Evolutionary conservation across 2,113 vertebrate species (phyloP), one percentile per base, ranked within the genome.

Genomic region (Oreochromis niloticus): DNA sequence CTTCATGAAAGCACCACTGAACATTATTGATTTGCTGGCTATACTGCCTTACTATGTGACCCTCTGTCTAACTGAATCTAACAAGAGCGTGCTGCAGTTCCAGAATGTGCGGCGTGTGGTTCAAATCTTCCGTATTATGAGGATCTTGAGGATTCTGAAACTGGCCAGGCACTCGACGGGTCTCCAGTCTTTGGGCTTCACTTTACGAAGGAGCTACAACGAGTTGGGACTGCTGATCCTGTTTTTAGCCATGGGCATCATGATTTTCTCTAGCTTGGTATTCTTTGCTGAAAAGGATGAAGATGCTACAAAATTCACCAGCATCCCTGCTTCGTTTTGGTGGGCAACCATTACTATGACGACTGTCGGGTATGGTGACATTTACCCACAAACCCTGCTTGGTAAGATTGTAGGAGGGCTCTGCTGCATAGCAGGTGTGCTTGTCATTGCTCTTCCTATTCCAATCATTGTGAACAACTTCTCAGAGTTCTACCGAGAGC

Each of bases 261-360:
- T 99, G 99, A 99, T 99, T 91, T 99, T 99, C 94, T 99, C 99
- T 0, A 99, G 99, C 90, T 97, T 99, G 78, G 99, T 99, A 9
- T 99, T 99, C 95, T 99, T 99, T 90, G 99, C 99, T 11, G 99
- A 99, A 93, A 99, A 99, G 86, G 99, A 99, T 22, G 99, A 99
- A 90, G 98, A 99, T 3, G 97, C 97, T 41, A 99, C 99, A 17
- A 99, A 99, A 92, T 99, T 99, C 92, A 99, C 98, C 84, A 99
- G 99, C 92, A 99, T 99, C 85, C 99, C 99, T 1, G 99, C 99
- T 1, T 99, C 99, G 0, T 99, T 99, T 94, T 99, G 99, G 99
- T 99, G 99, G 99, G 99, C 99, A 32, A 99, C 99, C 1, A 99
- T 99, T 90, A 99, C 99, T 22, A 99, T 99, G 99, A 99, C 99